These are phyloP conservation scores for Calidris pygmaea DNA, from an alignment of 2,113 vertebrate genomes.

Conservation along the genomic window DNA sequence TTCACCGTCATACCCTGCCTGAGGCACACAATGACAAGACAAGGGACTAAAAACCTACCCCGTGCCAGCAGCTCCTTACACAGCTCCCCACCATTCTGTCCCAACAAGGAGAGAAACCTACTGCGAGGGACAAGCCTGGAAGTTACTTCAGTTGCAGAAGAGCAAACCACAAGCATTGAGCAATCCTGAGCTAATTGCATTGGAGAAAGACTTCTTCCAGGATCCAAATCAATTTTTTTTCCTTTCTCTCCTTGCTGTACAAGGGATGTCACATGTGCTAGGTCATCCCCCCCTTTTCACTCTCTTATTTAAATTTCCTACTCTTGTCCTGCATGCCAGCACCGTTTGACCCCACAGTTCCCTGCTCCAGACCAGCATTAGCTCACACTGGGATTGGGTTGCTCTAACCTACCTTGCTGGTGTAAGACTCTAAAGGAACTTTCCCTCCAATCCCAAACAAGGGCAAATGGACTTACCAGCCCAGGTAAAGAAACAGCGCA, in stretches of 20 bases:
- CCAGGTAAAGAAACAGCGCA: neutral
- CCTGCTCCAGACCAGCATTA: neutral
- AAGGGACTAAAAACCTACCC: neutral
- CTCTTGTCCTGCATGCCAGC: neutral
- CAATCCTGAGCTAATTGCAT: neutral
- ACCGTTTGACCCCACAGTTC: neutral
- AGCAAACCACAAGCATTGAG: neutral
- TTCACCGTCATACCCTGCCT: neutral
- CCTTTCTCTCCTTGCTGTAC: neutral
- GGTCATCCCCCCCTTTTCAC: neutral
- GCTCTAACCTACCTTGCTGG: neutral
- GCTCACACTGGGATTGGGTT: neutral
- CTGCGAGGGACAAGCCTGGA: neutral
- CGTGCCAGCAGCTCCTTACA: neutral
- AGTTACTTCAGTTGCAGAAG: neutral
- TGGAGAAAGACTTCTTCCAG: neutral
- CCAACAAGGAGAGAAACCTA: neutral
- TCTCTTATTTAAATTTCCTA: neutral
- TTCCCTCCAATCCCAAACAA: neutral
- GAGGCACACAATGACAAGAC: neutral
- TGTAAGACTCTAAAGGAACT: neutral
- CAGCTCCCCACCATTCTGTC: neutral
- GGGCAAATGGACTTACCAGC: neutral
- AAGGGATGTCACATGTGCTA: neutral
- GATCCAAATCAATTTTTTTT: neutral